Evolutionary conservation across 2,797 vertebrate species (phyloP), one percentile per base, ranked within the genome.

Genomic region (Coendou prehensilis): DNA sequence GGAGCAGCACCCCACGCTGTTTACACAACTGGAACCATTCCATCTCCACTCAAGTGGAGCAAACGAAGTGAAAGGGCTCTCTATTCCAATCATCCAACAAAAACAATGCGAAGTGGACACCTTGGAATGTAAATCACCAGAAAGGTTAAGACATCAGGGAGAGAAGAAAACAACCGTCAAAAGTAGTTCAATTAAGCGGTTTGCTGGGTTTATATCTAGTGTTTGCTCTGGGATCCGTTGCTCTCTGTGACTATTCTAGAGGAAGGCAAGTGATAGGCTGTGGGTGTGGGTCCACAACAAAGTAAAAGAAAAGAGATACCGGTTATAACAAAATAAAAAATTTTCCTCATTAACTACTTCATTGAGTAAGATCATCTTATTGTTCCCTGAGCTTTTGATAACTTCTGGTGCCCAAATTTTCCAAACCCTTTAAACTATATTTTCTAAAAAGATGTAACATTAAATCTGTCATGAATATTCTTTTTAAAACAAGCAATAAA

Each of bases 11-110:
- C 96, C 97, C 94, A 92, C 96, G 86, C 88, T 98, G 96, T 99
- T 99, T 98, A 98, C 97, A 98, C 98, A 98, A 98, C 98, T 98
- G 98, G 98, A 98, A 98, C 79, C 80, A 80, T 98, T 98, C 98
- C 96, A 97, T 89, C 93, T 95, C 98, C 97, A 93, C 86, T 98
- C 96, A 97, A 98, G 94, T 97, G 97, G 97, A 98, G 98, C 97
- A 98, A 96, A 96, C 93, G 96, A 94, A 90, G 89, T 96, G 97
- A 98, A 99, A 97, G 94, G 6, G 0, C 87, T 96, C 97, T 97
- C 97, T 98, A 92, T 98, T 96, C 94, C 94, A 97, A 59, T 91
- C 86, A 85, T 97, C 97, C 97, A 98, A 98, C 91, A 98, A 94
- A 97, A 98, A 97, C 97, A 98, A 56, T 95, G 97, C 86, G 86